Evolutionary conservation across 1,140 invertebrate species (phyloP).

Genomic region (Aphelenchoides fujianensis): DNA sequence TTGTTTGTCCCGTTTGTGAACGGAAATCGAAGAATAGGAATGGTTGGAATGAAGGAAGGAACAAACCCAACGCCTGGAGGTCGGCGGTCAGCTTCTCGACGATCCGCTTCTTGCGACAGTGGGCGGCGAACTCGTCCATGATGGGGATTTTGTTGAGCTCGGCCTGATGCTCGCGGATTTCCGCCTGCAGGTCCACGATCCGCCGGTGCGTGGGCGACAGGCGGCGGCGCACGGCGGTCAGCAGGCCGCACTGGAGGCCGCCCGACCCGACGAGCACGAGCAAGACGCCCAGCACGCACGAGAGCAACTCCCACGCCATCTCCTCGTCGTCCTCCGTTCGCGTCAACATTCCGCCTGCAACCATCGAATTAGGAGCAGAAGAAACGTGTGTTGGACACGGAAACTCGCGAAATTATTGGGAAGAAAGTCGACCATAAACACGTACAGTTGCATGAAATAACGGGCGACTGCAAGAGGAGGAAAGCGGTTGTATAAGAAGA

Average conservation of each 20-base stretch:
- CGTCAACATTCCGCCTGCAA: background rate
- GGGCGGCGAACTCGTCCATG: conserved; percentile 16
- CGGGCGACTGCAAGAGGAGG: no score
- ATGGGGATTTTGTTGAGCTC: conserved; percentile 7
- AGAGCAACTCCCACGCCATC: background rate
- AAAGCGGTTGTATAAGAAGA: no score
- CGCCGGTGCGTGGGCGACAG: conserved; percentile 10
- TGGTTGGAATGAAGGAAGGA: no score
- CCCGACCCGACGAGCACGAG: conserved; percentile 2
- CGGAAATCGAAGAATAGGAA: background rate
- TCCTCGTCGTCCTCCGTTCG: background rate
- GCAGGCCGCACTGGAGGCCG: background rate
- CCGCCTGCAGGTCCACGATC: background rate
- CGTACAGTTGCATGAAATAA: no score
- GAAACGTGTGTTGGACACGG: no score
- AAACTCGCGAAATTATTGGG: no score
- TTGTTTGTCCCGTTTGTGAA: background rate
- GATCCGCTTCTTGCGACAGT: conserved; percentile 5
- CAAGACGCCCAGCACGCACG: conserved; percentile 1
- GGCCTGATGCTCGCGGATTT: background rate
- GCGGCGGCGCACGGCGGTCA: background rate
- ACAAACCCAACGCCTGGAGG: background rate
- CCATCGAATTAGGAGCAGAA: background rate
- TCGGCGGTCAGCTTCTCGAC: conserved; percentile 13
- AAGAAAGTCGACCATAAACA: no score